phyloP scores from a whole-genome alignment of 2,113 vertebrate genomes.

The Mohoua ochrocephala region DNA sequence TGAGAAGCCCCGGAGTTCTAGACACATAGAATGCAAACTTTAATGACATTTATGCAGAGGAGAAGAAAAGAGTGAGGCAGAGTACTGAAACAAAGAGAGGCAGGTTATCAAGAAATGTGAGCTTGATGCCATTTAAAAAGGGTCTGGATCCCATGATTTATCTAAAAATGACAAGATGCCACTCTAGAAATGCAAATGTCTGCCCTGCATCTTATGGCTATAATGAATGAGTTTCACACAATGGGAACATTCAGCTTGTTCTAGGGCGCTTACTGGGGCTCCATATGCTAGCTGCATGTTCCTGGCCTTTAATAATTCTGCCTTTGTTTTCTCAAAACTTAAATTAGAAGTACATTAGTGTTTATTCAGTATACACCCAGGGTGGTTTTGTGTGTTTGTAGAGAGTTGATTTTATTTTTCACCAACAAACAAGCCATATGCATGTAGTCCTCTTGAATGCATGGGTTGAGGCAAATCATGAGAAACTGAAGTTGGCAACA shows the following conservation, averaged over 20 bases:
- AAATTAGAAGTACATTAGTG: background rate
- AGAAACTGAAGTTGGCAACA: background rate
- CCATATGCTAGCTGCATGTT: background rate
- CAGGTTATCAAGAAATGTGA: background rate
- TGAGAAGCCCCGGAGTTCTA: background rate
- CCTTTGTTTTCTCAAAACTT: constrained; percentile 21
- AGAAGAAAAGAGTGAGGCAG: background rate
- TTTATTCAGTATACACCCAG: background rate
- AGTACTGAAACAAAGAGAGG: constrained; percentile 12
- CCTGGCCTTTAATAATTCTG: background rate
- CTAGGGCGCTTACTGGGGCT: background rate
- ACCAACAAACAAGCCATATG: background rate
- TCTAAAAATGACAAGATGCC: background rate
- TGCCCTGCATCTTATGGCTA: background rate
- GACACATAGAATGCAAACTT: background rate
- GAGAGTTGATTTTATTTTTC: background rate
- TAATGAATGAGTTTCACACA: constrained; percentile 32
- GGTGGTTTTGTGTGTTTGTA: background rate
- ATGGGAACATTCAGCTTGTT: constrained; percentile 32
- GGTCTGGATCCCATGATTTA: constrained; percentile 16
- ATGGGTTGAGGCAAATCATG: background rate
- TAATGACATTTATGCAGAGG: background rate
- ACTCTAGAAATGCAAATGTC: constrained; percentile 50
- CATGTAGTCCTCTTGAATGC: background rate
- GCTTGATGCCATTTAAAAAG: background rate